Conservation (phyloP, 2,888 invertebrate species). For the Dichetophora obliterata region DNA sequence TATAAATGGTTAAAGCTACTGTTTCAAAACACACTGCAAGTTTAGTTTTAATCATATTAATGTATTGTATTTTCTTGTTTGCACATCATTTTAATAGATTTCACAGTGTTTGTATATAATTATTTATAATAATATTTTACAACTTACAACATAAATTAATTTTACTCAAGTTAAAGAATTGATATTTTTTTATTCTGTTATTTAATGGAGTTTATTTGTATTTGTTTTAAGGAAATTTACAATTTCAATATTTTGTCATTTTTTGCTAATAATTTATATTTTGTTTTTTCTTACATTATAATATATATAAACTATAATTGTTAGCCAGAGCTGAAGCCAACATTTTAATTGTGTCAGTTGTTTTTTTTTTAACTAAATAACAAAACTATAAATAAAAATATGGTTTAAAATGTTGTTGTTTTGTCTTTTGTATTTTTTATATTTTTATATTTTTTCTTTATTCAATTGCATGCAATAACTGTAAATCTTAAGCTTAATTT, state of each 20-base stretch:
- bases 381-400: background rate
- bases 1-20: too few relatives aligned
- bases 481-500: background rate
- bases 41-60: background rate
- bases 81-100: conserved; percentile 25
- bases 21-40: too few relatives aligned
- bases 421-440: background rate
- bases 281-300: background rate
- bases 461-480: conserved; percentile 11
- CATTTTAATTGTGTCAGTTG: background rate
- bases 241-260: conserved; percentile 17
- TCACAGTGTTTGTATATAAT: conserved; percentile 16
- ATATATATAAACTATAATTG: conserved; percentile 2
- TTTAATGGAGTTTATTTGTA: background rate
- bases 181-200: conserved; percentile 4
- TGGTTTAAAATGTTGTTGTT: background rate
- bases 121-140: conserved; percentile 29
- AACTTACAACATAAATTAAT: conserved; percentile 26
- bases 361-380: background rate
- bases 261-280: conserved; percentile 1
- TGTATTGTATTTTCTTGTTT: conserved; percentile 25
- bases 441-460: background rate
- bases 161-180: conserved; percentile 21
- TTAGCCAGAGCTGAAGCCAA: background rate
- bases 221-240: conserved; percentile 20